A percentile compares a stretch with the other conserved stretches of the same genome.
Evolutionary conservation across 2,113 vertebrate genomes (phyloP).

Genomic region (Garra rufa): DNA sequence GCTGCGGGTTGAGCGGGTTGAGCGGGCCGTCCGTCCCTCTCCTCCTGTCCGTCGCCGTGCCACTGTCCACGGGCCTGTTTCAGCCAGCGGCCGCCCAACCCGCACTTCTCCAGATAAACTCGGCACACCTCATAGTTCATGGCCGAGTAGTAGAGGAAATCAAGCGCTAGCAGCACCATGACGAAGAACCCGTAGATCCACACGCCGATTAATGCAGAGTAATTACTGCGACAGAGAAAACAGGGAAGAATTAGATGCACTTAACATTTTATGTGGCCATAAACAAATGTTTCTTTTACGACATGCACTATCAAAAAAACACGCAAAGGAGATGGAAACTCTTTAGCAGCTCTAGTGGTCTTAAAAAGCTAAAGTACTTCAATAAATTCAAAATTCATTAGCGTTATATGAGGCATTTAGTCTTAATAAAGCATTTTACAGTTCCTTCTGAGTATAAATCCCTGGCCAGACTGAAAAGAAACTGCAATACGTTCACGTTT

Average conservation of each 20-base stretch:
- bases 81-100: slow-evolving; percentile 92
- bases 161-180: slow-evolving; percentile 89
- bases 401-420: neutral
- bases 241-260: slow-evolving; percentile 35
- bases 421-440: neutral
- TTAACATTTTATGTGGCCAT: slow-evolving; percentile 1
- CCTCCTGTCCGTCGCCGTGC: slow-evolving; percentile 80
- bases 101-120: slow-evolving; percentile 94
- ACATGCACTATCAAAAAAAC: neutral
- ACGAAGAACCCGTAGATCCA: slow-evolving; percentile 99
- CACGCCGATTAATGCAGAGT: slow-evolving; percentile 93
- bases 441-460: neutral
- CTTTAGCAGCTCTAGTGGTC: neutral
- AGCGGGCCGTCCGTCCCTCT: slow-evolving; percentile 64
- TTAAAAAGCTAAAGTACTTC: neutral
- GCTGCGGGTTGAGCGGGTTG: slow-evolving; percentile 71
- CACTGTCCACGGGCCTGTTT: slow-evolving; percentile 87
- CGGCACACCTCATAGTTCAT: slow-evolving; percentile 97
- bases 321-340: neutral
- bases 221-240: slow-evolving; percentile 82
- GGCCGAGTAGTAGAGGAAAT: slow-evolving; percentile 97
- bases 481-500: neutral
- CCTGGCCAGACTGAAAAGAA: neutral
- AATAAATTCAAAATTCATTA: slow-evolving; percentile 21
- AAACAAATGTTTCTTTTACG: neutral